Evolutionary conservation across 2,888 invertebrate genomes (phyloP), one percentile per base, ranked within the genome.

Genomic region (Catotricha subobsoleta): DNA sequence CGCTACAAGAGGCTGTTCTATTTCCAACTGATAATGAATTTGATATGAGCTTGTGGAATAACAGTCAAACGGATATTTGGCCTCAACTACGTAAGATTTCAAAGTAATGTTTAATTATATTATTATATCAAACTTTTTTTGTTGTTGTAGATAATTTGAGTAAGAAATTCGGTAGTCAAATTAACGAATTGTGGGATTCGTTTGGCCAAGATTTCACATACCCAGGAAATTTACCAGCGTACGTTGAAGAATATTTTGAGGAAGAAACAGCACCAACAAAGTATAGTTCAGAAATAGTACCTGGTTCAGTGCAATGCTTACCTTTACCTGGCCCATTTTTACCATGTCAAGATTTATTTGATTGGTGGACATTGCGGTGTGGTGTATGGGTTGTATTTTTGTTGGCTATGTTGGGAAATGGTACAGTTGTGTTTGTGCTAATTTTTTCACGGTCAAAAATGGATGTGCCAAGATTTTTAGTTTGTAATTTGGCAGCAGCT

Each of bases 351-450:
- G 94, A 94, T 62, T 69, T 94, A 42, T 94, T 95, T 62, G 92
- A 92, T 58, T 94, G 92, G 92, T 94, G 94, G 94, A 90, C 91
- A 4, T 66, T 94, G 51, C 75, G 92, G 31, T 94, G 92, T 59
- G 92, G 94, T 16, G 91, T 95, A 39, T 97, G 97, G 95, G 79
- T 91, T 13, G 92, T 97, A 34, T 95, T 95, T 64, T 72, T 95
- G 43, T 69, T 94, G 51, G 92, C 95, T 30, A 76, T 97, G 67
- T 71, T 95, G 39, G 97, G 97, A 47, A 97, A 97, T 61, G 92
- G 91, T 35, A 86, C 86, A 1, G 94, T 95, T 9, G 88, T 94
- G 12, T 84, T 92, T 56, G 92, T 97, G 36, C 71, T 94, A 41
- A 72, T 92, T 48, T 88, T 82, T 61, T 84, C 88, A 42, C 73